phyloP scores from a whole-genome alignment of 2,113 vertebrate genomes.

The Calyptomena viridis region DNA sequence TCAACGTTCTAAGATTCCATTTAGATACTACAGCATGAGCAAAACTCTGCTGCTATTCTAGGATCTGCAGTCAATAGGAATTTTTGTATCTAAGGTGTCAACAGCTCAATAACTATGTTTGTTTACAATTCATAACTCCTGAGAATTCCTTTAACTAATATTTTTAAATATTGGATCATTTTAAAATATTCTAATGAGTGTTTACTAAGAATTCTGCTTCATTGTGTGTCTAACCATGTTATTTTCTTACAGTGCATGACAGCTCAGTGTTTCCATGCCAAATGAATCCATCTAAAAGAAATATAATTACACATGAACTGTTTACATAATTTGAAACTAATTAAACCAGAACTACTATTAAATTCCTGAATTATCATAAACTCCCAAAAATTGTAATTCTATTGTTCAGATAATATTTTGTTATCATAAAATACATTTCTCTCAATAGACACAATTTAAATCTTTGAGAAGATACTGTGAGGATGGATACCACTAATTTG shows the following conservation, averaged over 20 bases:
- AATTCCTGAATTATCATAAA: neutral
- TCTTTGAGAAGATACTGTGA: neutral
- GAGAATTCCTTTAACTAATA: neutral
- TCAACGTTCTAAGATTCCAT: neutral
- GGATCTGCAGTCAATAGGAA: neutral
- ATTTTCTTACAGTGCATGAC: neutral
- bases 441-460: neutral
- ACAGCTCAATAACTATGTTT: neutral
- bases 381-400: neutral
- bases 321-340: constrained; percentile 43
- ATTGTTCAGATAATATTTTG: neutral
- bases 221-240: neutral
- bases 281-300: constrained; percentile 33
- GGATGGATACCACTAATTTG: neutral
- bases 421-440: neutral
- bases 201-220: neutral
- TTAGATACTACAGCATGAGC: neutral
- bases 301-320: constrained; percentile 4
- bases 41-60: neutral
- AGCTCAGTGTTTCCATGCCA: constrained; percentile 14
- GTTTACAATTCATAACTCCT: neutral
- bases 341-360: neutral
- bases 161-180: neutral
- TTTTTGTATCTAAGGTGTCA: neutral
- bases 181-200: neutral